Base-by-base conservation (phyloP, 2,888 invertebrate genomes). In the Aphodius sticticus region DNA sequence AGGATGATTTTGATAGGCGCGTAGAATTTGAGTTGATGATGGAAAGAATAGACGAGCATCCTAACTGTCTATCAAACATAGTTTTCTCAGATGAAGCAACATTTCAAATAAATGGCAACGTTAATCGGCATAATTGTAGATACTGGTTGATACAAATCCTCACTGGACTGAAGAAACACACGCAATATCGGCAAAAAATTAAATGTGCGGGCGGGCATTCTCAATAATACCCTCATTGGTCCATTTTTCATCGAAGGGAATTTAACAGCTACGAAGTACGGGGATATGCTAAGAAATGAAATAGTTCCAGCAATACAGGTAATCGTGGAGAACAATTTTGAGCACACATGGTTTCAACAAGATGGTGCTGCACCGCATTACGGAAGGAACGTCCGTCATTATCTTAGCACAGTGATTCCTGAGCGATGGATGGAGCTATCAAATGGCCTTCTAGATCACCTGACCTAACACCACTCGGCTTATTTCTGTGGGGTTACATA, bases 321-420 rank as follows among this genome's bases (percentile, higher is more conserved):
- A 16, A 72, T 72, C 35, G 38, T 38, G 38, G 38, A 38, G 6
- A 7, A 38, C 38, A 38, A 38, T 38, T 38, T 38, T 38, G 16
- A 16, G 35, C 16, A 72, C 16, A 38, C 38, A 6, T 38, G 38
- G 38, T 72, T 72, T 72, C 72, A 72, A 72, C 72, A 72, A 16
- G 72, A 16, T 16, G 72, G 72, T 12, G 72, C 72, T 72, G 26
- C 72, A 5, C 72, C 72, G 72, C 72, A 72, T 38, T 38, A 38
- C 38, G 38, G 38, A 38, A 38, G 38, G 38, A 38, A 38, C 38
- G 7, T 38, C 38, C 38, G 38, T 6, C 6, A 38, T 38, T 38
- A 38, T 38, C 38, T 38, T 38, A 38, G 6, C 38, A 38, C 38
- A 38, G 38, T 38, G 38, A 6, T 38, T 38, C 38, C 38, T 38